These are phyloP conservation scores for Salvelinus namaycush DNA, from an alignment of 2,113 vertebrate genomes.

Conservation along the genomic window DNA sequence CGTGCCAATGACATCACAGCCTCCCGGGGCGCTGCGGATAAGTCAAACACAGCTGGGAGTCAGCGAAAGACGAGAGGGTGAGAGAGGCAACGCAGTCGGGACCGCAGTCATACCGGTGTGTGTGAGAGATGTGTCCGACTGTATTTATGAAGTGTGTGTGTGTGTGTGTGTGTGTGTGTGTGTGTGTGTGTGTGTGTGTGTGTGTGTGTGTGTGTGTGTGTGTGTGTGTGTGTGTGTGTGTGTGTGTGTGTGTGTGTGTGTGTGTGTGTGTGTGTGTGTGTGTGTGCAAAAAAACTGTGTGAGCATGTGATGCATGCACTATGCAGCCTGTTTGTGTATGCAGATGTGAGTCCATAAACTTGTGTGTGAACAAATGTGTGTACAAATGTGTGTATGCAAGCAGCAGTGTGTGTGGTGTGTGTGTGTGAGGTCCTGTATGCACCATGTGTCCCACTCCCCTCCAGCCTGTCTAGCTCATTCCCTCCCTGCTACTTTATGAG, in stretches of 20 bases:
- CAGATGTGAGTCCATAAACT: too few species aligned
- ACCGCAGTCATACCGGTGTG: too few species aligned
- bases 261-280: conserved; percentile 20
- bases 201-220: too few species aligned
- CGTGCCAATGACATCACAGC: conserved; percentile 41
- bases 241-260: too few species aligned
- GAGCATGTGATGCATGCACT: background rate
- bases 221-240: too few species aligned
- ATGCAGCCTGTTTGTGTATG: conserved; percentile 16
- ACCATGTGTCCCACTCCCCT: background rate
- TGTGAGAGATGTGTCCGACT: background rate
- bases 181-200: conserved; percentile 23
- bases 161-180: background rate
- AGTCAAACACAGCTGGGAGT: conserved; percentile 59
- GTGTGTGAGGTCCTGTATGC: conserved; percentile 62
- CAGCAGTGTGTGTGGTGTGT: conserved; percentile 19
- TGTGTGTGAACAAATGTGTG: too few species aligned
- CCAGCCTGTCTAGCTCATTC: conserved; percentile 69
- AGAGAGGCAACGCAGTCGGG: conserved; percentile 36
- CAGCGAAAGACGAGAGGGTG: conserved; percentile 31
- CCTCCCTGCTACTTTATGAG: conserved; percentile 73
- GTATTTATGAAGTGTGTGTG: too few species aligned
- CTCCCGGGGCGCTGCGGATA: conserved; percentile 40
- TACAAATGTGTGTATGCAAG: background rate
- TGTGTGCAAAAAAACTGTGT: too few species aligned